Evolutionary conservation across 2,113 vertebrate species (phyloP).

Genomic region (Malurus alboscapulatus): DNA sequence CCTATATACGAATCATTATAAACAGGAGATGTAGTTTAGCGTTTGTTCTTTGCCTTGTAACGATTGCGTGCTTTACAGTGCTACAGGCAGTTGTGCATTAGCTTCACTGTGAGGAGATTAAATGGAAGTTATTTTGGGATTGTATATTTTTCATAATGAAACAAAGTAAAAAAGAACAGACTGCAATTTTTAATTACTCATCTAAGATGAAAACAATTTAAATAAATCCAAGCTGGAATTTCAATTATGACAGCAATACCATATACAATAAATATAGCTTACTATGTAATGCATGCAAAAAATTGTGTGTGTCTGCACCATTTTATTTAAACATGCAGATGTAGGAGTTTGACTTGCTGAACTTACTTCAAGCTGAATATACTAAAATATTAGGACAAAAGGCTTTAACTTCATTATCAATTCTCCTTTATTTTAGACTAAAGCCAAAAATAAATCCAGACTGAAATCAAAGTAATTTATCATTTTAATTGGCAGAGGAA

Average conservation of each 20-base stretch:
- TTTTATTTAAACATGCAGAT: neutral
- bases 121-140: neutral
- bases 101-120: neutral
- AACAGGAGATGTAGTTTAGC: neutral
- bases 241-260: neutral
- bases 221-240: neutral
- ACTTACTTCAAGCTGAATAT: neutral
- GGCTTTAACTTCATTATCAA: neutral
- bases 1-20: neutral
- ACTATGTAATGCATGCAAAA: neutral
- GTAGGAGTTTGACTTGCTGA: neutral
- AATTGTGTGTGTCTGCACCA: neutral
- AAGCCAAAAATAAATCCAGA: neutral
- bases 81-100: neutral
- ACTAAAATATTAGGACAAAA: neutral
- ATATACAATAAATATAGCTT: neutral
- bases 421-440: neutral
- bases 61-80: neutral
- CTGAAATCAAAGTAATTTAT: neutral
- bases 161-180: neutral
- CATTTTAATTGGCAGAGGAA: neutral
- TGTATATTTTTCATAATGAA: neutral
- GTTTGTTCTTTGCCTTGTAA: neutral
- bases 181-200: neutral
- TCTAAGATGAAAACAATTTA: neutral